A percentile compares a stretch with the other conserved stretches of the same genome.
phyloP scores from a whole-genome alignment of 2,113 vertebrate species.

The Lanius collurio region DNA sequence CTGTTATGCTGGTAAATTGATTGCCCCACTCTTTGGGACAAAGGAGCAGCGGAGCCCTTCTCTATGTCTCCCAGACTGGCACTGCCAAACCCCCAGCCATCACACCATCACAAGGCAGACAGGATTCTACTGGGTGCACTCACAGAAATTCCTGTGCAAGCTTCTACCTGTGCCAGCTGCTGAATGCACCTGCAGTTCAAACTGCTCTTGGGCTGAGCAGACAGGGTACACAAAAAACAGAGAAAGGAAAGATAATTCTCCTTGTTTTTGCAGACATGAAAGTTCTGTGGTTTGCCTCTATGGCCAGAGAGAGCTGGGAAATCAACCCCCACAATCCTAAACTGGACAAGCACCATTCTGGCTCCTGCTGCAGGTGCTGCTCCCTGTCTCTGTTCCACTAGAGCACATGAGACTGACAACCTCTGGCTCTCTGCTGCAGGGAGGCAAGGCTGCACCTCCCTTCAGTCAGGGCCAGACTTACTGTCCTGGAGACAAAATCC shows the following conservation, averaged over 20 bases:
- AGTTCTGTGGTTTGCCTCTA: background rate
- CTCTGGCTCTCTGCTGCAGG: background rate
- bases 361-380: background rate
- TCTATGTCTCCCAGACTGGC: background rate
- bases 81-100: background rate
- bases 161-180: background rate
- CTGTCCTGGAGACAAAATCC: background rate
- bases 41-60: background rate
- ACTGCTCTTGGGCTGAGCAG: background rate
- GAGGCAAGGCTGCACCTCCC: background rate
- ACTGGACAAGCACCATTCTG: background rate
- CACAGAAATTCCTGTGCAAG: background rate
- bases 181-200: background rate
- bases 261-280: background rate
- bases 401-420: background rate
- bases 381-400: background rate
- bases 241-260: background rate
- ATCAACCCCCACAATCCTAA: background rate
- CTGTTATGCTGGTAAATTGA: background rate
- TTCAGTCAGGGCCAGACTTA: background rate
- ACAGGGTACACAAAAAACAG: background rate
- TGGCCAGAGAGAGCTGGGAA: background rate
- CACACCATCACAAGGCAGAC: fast-evolving
- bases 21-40: background rate
- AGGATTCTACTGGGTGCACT: background rate